Evolutionary conservation across 1,140 invertebrate genomes (phyloP).

Genomic region (Papilio xuthus): DNA sequence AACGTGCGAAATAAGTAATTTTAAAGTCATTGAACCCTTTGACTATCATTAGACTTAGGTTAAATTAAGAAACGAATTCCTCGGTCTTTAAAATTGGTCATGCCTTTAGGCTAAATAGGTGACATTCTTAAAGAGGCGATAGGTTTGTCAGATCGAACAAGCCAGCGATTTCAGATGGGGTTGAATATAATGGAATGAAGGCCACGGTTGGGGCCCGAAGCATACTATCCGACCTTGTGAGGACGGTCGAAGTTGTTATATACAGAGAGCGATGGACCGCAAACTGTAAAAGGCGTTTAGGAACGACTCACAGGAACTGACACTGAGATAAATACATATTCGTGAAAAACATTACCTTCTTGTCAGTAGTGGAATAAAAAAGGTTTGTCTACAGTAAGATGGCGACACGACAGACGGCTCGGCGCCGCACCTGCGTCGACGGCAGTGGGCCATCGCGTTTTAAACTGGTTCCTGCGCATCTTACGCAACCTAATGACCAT

Average conservation of each 20-base stretch:
- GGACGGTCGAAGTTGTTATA: background rate
- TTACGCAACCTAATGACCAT: slow-evolving; percentile 37
- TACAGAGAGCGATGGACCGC: background rate
- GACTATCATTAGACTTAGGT: too few relatives aligned
- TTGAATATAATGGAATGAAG: background rate
- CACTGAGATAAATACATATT: background rate
- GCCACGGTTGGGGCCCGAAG: background rate
- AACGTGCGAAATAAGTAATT: background rate
- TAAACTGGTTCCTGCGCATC: slow-evolving; percentile 49
- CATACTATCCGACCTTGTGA: background rate
- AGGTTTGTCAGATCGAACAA: background rate
- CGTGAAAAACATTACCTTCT: background rate
- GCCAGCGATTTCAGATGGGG: background rate
- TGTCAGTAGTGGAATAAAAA: background rate
- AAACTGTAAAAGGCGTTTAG: background rate
- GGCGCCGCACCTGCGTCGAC: slow-evolving; percentile 62
- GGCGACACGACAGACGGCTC: slow-evolving; percentile 54
- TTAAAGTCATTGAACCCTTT: background rate
- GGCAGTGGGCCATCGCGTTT: slow-evolving; percentile 47
- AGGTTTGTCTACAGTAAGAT: slow-evolving; percentile 24
- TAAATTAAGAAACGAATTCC: background rate
- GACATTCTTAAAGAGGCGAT: background rate
- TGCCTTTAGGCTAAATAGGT: background rate
- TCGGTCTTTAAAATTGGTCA: background rate
- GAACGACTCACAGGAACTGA: background rate